A percentile compares a stretch with the other conserved stretches of the same genome.
Conservation (phyloP, 2,113 vertebrate species). For the Channa maculata region DNA sequence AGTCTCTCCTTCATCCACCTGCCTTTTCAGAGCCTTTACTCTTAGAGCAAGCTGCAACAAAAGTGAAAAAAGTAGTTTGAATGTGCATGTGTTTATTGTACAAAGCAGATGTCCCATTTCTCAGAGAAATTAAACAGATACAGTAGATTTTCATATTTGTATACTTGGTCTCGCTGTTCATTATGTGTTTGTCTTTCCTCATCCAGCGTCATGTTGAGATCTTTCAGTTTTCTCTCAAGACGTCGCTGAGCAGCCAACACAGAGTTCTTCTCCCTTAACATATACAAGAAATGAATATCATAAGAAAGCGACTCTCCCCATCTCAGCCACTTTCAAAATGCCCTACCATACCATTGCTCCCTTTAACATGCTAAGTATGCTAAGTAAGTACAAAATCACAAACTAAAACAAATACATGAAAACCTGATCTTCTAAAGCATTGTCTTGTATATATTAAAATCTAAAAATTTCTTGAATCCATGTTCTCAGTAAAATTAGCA, state of each 20-base stretch:
- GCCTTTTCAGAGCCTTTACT: conserved; percentile 95
- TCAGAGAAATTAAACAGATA: background rate
- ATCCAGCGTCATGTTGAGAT: conserved; percentile 91
- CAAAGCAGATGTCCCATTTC: background rate
- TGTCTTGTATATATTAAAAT: too few species aligned
- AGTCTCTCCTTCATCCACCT: conserved; percentile 93
- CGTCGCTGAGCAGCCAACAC: conserved; percentile 89
- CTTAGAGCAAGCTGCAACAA: conserved; percentile 86
- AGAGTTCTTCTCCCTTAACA: conserved; percentile 88
- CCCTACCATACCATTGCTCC: too few species aligned
- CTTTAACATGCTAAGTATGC: too few species aligned
- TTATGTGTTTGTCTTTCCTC: conserved; percentile 90
- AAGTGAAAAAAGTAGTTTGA: background rate
- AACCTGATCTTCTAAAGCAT: too few species aligned
- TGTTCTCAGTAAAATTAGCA: too few species aligned
- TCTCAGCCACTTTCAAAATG: background rate
- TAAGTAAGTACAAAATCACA: too few species aligned
- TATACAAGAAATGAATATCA: background rate
- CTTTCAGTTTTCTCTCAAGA: conserved; percentile 93
- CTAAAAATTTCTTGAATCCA: too few species aligned
- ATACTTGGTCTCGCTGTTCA: conserved; percentile 94
- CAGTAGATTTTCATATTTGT: background rate
- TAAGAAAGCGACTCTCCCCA: background rate
- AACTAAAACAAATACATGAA: too few species aligned
- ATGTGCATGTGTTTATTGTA: background rate